Evolutionary conservation across 2,888 invertebrate genomes (phyloP).

Genomic region (Diploptera punctata): DNA sequence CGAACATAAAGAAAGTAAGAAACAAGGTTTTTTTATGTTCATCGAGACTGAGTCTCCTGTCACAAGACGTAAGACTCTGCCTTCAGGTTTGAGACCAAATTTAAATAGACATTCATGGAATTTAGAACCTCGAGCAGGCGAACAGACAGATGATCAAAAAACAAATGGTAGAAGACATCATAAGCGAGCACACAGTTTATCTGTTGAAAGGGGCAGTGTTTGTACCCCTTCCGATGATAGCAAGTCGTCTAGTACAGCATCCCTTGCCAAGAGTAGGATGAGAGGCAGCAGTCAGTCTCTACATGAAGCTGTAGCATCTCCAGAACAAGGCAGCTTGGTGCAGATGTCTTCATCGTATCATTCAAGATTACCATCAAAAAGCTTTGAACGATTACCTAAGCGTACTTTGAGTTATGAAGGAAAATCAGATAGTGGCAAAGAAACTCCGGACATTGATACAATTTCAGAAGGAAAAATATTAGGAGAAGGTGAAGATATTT

Average conservation of each 20-base stretch:
- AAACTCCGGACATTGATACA: constrained; percentile 16
- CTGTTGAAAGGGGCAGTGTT: constrained; percentile 49
- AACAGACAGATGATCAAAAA: constrained; percentile 28
- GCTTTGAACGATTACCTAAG: constrained; percentile 23
- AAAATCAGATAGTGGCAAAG: constrained; percentile 26
- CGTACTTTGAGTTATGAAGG: constrained; percentile 27
- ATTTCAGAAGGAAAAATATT: constrained; percentile 4
- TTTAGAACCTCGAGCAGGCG: constrained; percentile 48
- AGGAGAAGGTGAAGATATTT: neutral
- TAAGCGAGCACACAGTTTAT: constrained; percentile 57
- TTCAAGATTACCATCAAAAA: constrained; percentile 16
- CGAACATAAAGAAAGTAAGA: constrained; percentile 32
- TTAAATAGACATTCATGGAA: constrained; percentile 59
- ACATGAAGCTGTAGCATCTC: constrained; percentile 47
- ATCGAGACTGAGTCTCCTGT: constrained; percentile 59
- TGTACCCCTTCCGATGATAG: constrained; percentile 36
- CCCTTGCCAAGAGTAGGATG: constrained; percentile 39
- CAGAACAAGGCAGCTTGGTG: neutral
- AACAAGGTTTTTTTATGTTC: constrained; percentile 55
- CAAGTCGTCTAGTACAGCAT: constrained; percentile 37
- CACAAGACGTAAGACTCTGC: constrained; percentile 54
- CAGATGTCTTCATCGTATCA: constrained; percentile 32
- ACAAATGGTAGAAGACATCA: constrained; percentile 49
- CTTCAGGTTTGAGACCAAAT: constrained; percentile 51
- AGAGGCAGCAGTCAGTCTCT: constrained; percentile 50